phyloP scores from a whole-genome alignment of 92 coral and sea anemone genomes.

The Virgularia gustaviana region DNA sequence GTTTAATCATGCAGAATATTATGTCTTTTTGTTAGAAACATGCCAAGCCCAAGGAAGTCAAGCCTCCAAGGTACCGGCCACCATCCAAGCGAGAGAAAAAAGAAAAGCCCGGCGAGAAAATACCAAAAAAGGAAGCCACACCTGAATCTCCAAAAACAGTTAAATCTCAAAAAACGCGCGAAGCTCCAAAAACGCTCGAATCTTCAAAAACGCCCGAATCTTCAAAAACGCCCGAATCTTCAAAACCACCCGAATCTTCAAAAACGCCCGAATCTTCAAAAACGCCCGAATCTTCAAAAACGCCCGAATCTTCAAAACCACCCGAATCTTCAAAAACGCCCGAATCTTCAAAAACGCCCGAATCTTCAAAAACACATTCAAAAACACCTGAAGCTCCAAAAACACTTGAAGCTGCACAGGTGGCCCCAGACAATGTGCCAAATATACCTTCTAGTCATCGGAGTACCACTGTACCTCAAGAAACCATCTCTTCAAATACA shows the following conservation, averaged over 20 bases:
- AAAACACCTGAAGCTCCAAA: background rate
- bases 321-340: background rate
- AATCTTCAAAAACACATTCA: background rate
- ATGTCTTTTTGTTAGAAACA: slow-evolving; percentile 7
- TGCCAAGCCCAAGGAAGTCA: slow-evolving; percentile 4
- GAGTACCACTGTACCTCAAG: background rate
- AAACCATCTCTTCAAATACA: background rate
- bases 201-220: background rate
- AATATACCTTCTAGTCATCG: background rate
- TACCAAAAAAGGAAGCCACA: background rate
- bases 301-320: background rate
- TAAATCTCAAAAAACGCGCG: too few relatives aligned
- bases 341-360: background rate
- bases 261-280: background rate
- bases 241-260: background rate
- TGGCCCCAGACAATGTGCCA: too few relatives aligned
- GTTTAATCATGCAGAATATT: background rate
- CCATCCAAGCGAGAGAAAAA: slow-evolving; percentile 23
- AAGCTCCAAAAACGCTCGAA: too few relatives aligned
- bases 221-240: background rate
- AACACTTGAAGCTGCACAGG: too few relatives aligned
- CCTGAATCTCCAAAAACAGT: background rate
- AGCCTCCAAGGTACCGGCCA: slow-evolving; percentile 35
- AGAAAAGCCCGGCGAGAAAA: background rate
- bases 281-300: background rate